Percentiles rank a stretch among this genome's conserved stretches.
phyloP scores from a whole-genome alignment of 2,797 vertebrate genomes.

The Mormyrus hasselquistii region DNA sequence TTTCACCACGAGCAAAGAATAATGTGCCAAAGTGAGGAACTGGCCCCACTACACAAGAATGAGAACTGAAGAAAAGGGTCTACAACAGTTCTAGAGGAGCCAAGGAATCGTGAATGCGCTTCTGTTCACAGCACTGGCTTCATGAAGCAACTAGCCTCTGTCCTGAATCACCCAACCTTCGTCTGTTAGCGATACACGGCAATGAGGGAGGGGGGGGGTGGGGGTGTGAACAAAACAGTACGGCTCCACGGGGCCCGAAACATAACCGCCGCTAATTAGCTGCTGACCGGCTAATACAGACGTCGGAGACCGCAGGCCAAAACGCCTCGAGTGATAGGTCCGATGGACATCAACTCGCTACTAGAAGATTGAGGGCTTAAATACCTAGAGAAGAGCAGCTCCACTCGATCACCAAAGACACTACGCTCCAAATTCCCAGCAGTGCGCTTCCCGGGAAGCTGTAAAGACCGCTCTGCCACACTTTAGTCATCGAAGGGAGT shows the following conservation, averaged over 20 bases:
- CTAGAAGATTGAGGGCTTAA: background rate
- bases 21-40: background rate
- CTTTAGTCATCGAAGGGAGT: background rate
- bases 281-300: background rate
- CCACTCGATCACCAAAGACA: background rate
- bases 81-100: background rate
- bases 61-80: conserved; percentile 13
- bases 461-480: background rate
- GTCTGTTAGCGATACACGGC: background rate
- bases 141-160: background rate
- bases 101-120: conserved; percentile 4
- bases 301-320: background rate
- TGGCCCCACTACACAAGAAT: background rate
- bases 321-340: background rate
- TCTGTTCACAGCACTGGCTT: background rate
- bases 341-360: background rate
- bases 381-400: background rate
- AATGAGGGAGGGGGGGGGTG: too few species aligned
- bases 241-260: background rate
- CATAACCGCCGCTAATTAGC: background rate
- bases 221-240: background rate
- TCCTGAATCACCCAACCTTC: background rate
- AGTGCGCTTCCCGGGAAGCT: background rate
- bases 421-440: background rate
- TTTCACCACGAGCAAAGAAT: background rate